Evolutionary conservation across 2,797 vertebrate genomes (phyloP).

Genomic region (Enteromius viviparus): DNA sequence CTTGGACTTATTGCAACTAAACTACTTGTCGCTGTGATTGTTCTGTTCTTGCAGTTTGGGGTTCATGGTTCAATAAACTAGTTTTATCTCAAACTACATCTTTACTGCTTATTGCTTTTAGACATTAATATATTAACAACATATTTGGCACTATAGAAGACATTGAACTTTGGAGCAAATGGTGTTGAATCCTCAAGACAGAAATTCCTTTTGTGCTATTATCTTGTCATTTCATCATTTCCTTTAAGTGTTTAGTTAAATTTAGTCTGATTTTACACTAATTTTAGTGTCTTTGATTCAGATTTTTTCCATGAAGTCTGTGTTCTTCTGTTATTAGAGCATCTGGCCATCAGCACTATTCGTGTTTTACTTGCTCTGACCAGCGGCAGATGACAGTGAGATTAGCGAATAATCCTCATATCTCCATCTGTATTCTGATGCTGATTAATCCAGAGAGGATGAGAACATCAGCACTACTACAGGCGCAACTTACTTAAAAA

Average conservation of each 20-base stretch:
- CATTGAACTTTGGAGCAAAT: not conserved
- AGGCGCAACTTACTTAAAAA: slow-evolving; percentile 69
- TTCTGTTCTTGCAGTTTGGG: not conserved
- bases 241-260: not conserved
- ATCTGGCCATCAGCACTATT: slow-evolving; percentile 62
- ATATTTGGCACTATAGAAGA: not conserved
- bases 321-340: slow-evolving; percentile 32
- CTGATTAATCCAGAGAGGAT: slow-evolving; percentile 75
- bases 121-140: not conserved
- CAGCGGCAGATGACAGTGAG: slow-evolving; percentile 78
- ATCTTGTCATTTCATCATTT: not conserved
- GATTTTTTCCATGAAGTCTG: not conserved
- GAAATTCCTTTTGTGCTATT: not conserved
- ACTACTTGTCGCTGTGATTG: not conserved
- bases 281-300: not conserved
- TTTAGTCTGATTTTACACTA: not conserved
- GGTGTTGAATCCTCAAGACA: not conserved
- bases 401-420: slow-evolving; percentile 84
- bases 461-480: slow-evolving; percentile 75
- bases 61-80: slow-evolving; percentile 42
- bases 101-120: not conserved
- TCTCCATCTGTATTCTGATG: slow-evolving; percentile 78
- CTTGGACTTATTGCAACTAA: not conserved
- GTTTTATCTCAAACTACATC: not conserved
- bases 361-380: slow-evolving; percentile 62